Conservation (phyloP, 1,140 invertebrate species). For the Phenacoccus solenopsis region DNA sequence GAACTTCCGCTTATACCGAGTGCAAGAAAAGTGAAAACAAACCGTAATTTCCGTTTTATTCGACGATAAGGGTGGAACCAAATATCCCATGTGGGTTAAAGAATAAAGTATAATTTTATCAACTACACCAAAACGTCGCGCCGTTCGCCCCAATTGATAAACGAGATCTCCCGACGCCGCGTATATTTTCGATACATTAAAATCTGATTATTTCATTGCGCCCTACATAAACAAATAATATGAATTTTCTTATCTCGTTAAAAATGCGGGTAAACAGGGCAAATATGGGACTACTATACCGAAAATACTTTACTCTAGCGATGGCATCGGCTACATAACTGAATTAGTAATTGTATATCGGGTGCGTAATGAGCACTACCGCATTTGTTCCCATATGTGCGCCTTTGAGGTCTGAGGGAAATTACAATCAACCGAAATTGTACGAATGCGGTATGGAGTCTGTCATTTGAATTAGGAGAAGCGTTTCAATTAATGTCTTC, state of each 20-base stretch:
- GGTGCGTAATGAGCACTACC: background rate
- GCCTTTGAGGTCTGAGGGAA: too few relatives aligned
- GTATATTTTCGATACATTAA: background rate
- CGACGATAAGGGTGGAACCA: background rate
- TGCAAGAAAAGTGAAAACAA: too few relatives aligned
- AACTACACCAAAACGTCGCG: background rate
- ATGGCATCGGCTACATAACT: too few relatives aligned
- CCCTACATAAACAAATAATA: background rate
- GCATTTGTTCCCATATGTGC: background rate
- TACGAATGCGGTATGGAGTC: background rate
- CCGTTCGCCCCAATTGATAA: background rate
- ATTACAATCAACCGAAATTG: too few relatives aligned
- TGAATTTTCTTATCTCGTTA: background rate
- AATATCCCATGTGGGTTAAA: background rate
- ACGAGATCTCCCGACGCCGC: background rate
- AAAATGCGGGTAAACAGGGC: background rate
- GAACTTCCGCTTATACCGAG: too few relatives aligned
- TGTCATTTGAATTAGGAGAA: background rate
- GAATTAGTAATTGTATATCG: background rate
- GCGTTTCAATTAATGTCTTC: background rate
- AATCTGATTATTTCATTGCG: slow-evolving; percentile 2
- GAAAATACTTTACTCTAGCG: background rate
- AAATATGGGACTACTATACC: background rate
- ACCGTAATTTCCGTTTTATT: background rate
- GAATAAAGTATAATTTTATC: slow-evolving; percentile 3